Conservation (phyloP, 1,140 invertebrate genomes). For the Aphaenogaster ashmeadi region DNA sequence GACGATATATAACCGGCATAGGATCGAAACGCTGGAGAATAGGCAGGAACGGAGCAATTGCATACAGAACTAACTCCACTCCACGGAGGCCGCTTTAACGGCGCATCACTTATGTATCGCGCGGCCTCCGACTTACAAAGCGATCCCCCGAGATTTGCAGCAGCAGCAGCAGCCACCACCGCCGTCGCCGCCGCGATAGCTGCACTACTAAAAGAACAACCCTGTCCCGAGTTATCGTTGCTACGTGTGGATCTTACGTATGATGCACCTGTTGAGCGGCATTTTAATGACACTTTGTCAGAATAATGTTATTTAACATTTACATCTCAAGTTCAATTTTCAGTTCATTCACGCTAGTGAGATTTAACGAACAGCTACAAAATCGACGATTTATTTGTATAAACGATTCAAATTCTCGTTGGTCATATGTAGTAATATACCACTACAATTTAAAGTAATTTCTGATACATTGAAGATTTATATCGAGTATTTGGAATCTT, state of each 20-base stretch:
- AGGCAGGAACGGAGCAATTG: constrained; percentile 79
- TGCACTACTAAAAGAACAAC: constrained; percentile 77
- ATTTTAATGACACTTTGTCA: constrained; percentile 66
- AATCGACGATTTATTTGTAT: not conserved
- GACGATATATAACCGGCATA: constrained; percentile 55
- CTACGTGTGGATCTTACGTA: constrained; percentile 67
- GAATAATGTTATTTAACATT: constrained; percentile 49
- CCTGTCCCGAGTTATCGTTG: constrained; percentile 77
- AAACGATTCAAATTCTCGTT: not conserved
- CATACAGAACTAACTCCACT: constrained; percentile 73
- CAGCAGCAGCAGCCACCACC: constrained; percentile 38
- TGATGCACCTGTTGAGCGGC: constrained; percentile 83
- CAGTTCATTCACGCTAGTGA: not conserved
- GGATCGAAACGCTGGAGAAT: constrained; percentile 77
- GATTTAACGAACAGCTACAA: not conserved
- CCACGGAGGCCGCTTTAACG: constrained; percentile 80
- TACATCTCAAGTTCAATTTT: not conserved
- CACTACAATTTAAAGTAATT: not conserved
- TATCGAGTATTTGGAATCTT: not conserved
- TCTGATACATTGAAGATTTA: not conserved
- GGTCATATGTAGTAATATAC: not conserved
- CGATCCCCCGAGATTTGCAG: constrained; percentile 83
- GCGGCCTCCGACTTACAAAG: constrained; percentile 84
- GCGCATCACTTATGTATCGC: constrained; percentile 86
- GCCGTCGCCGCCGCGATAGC: constrained; percentile 73